phyloP scores from a whole-genome alignment of 2,113 vertebrate genomes.

The Coturnix japonica region DNA sequence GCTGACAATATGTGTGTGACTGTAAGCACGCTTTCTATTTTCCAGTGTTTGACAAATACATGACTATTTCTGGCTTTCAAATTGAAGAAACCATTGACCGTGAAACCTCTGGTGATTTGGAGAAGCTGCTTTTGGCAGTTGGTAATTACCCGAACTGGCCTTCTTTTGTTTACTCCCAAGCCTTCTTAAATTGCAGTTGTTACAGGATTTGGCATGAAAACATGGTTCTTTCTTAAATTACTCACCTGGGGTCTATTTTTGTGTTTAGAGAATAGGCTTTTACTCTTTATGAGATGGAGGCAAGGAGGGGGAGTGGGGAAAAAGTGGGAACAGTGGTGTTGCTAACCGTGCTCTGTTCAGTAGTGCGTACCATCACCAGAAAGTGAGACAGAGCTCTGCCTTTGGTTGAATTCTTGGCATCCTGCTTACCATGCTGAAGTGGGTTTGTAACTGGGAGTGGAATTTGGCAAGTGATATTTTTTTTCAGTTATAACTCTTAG shows the following conservation, averaged over 20 bases:
- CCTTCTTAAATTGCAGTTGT: neutral
- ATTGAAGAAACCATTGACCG: conserved; percentile 92
- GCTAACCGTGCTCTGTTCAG: neutral
- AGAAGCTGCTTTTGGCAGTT: conserved; percentile 89
- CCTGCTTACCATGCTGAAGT: accelerated
- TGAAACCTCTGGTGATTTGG: conserved; percentile 91
- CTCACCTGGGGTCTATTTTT: neutral
- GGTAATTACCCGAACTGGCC: conserved; percentile 77
- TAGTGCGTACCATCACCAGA: neutral
- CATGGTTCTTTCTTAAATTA: neutral
- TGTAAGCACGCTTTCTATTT: neutral
- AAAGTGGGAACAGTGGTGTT: neutral
- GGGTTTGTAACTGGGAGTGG: neutral
- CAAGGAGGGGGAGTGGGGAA: accelerated
- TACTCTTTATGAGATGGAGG: neutral
- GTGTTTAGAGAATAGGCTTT: neutral
- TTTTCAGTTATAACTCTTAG: neutral
- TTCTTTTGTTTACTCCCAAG: neutral
- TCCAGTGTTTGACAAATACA: conserved; percentile 93
- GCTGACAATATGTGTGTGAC: neutral
- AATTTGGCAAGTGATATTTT: neutral
- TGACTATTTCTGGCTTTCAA: conserved; percentile 88
- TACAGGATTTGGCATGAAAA: neutral
- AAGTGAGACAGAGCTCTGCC: neutral
- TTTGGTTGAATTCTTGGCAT: neutral